Base-by-base conservation (phyloP, 2,888 invertebrate species). In the Gisinianus flammeolus region DNA sequence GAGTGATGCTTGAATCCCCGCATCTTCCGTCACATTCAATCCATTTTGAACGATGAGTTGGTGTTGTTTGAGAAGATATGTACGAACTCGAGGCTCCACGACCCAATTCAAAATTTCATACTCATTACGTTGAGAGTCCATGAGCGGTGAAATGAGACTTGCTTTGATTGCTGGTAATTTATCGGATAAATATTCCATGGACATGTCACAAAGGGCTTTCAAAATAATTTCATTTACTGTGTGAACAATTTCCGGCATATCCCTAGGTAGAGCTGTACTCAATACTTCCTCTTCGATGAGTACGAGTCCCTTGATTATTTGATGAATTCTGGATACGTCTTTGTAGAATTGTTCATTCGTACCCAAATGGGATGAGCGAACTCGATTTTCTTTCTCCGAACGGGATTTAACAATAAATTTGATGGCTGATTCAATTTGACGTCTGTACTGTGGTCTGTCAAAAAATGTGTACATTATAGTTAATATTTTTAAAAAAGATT, bases 91-190 rank as follows among this genome's bases (percentile, higher is more conserved):
- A 87, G 6, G 92, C 92, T 16, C 89, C 86, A 71, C 91, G 0
- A 93, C 93, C 94, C 94, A 94, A 0, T 94, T 93, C 22, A 92
- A 86, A 86, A 91, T 92, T 85, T 93, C 93, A 89, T 67, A 86
- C 85, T 54, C 76, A 73, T 80, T 82, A 16, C 54, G 64, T 19
- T 72, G 28, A 3, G 82, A 54, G 16, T 76, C 74, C 28, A 80
- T 24, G 12, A 81, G 54, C 19, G 82, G 80, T 22, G 70, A 72
- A 4, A 83, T 56, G 0, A 84, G 66, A 62, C 78, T 79, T 4
- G 56, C 35, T 44, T 79, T 73, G 3, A 82, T 74, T 44, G 74
- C 73, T 30, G 66, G 62, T 5, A 83, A 52, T 72, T 83, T 81
- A 10, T 83, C 83, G 0, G 58, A 69, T 2, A 79, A 52, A 28